Percentiles rank a stretch among this genome's conserved stretches.
These are phyloP conservation scores for Drosophila sulfurigaster DNA, from an alignment of 1,140 invertebrate species.

Conservation along the genomic window DNA sequence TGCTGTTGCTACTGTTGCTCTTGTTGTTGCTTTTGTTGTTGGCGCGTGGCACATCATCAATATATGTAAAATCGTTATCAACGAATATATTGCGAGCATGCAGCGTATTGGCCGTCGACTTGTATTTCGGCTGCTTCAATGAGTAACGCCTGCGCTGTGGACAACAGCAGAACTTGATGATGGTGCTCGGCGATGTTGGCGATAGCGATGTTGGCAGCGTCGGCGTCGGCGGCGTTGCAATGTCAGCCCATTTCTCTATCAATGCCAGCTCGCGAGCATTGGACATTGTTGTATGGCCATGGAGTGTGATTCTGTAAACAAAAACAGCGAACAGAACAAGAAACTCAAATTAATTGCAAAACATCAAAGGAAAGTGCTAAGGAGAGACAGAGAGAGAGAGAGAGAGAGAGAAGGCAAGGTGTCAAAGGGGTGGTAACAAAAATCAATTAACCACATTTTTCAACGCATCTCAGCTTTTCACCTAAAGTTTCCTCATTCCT, in stretches of 20 bases:
- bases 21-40: conserved; percentile 3
- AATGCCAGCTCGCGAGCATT: conserved; percentile 83
- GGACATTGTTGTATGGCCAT: conserved; percentile 84
- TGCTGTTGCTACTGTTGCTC: conserved; percentile 26
- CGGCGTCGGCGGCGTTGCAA: conserved; percentile 78
- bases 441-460: conserved; percentile 81
- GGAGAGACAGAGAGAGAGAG: conserved; percentile 13
- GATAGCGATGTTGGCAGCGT: conserved; percentile 65
- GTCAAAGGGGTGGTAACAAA: conserved; percentile 29
- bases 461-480: conserved; percentile 79
- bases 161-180: conserved; percentile 81
- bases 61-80: conserved; percentile 81
- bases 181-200: conserved; percentile 77
- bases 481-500: conserved; percentile 78
- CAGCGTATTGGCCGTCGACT: conserved; percentile 65
- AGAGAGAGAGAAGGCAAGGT: background rate
- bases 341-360: conserved; percentile 9
- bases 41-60: conserved; percentile 76
- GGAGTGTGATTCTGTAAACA: conserved; percentile 43
- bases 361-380: background rate
- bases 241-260: conserved; percentile 84
- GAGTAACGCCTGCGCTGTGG: conserved; percentile 80
- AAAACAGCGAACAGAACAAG: background rate
- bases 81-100: conserved; percentile 81
- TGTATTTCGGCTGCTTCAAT: conserved; percentile 71